These are phyloP conservation scores for Apomyelois bistriatella DNA, from an alignment of 2,888 invertebrate species.

Conservation along the genomic window DNA sequence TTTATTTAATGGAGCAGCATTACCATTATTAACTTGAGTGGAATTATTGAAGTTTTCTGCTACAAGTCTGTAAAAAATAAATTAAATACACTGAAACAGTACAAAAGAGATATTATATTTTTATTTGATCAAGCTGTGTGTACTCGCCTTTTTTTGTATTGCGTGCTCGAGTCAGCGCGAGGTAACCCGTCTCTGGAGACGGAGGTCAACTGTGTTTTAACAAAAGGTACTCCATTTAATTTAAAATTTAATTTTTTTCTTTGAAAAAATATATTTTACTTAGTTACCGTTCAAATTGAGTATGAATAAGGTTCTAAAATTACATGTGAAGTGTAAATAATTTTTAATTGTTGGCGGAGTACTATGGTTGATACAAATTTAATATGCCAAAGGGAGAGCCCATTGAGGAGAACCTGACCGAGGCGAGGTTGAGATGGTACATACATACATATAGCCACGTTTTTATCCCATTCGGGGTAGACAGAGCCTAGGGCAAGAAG, in stretches of 20 bases:
- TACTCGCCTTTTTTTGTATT: background rate
- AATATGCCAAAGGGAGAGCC: no score
- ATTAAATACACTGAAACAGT: background rate
- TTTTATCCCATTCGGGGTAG: no score
- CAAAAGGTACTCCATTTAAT: background rate
- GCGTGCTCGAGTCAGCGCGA: background rate
- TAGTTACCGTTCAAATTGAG: background rate
- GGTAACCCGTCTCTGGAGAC: background rate
- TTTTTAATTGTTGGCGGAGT: no score
- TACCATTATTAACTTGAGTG: no score
- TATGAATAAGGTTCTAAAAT: no score
- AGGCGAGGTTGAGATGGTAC: no score
- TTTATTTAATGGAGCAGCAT: no score
- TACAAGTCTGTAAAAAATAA: background rate
- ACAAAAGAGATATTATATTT: background rate
- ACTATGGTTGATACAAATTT: no score
- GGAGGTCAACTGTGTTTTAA: background rate
- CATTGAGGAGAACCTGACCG: no score
- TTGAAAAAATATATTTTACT: background rate
- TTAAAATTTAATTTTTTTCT: background rate
- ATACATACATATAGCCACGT: no score
- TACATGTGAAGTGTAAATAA: no score
- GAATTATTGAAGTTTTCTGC: background rate
- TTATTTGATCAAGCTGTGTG: background rate
- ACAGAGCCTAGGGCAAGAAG: no score